Conservation (phyloP, 2,888 invertebrate species). For the Eristalis pertinax region DNA sequence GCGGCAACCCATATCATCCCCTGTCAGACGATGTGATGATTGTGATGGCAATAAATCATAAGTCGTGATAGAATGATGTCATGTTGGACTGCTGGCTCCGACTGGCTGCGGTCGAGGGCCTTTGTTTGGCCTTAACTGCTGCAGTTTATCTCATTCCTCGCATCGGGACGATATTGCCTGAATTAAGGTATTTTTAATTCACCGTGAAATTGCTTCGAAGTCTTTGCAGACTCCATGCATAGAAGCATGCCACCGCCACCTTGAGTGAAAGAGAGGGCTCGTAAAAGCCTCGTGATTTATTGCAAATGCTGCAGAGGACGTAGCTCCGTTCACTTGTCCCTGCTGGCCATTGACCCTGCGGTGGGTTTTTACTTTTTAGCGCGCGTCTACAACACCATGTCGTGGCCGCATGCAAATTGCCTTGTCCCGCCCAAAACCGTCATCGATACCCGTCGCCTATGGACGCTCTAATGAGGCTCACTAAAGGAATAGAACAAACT, state of each 20-base stretch:
- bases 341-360: neutral
- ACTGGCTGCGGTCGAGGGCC: conserved; percentile 24
- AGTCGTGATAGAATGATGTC: conserved; percentile 70
- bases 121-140: conserved; percentile 1
- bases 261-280: neutral
- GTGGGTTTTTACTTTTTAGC: neutral
- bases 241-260: neutral
- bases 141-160: conserved; percentile 50
- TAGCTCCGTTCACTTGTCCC: neutral
- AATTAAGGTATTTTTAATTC: conserved; percentile 11
- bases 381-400: neutral
- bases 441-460: conserved; percentile 21
- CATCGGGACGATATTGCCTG: conserved; percentile 23
- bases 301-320: neutral
- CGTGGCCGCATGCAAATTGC: neutral
- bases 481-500: conserved; percentile 27
- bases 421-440: neutral
- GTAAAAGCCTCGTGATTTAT: conserved; percentile 1
- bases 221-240: neutral
- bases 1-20: conserved; percentile 26
- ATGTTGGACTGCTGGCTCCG: conserved; percentile 38
- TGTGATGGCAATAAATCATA: conserved; percentile 65
- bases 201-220: conserved; percentile 44
- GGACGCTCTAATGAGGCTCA: conserved; percentile 36
- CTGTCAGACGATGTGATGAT: conserved; percentile 34